phyloP scores from a whole-genome alignment of 1,140 invertebrate species.

The Orussus abietinus region DNA sequence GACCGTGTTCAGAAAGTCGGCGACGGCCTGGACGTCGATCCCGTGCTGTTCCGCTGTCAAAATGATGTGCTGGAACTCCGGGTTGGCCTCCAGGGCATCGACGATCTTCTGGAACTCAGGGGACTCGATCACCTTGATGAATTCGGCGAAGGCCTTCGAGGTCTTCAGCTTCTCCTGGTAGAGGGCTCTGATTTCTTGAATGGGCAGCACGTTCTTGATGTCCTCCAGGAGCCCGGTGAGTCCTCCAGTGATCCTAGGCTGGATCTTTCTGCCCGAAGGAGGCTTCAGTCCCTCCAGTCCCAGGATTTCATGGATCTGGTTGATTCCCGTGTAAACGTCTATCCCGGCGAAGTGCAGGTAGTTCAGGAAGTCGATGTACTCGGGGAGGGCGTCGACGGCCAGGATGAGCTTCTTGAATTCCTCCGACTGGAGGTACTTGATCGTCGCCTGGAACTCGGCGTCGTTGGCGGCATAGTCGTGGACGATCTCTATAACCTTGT shows the following conservation, averaged over 20 bases:
- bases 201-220: constrained; percentile 27
- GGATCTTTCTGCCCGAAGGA: constrained; percentile 7
- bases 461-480: constrained; percentile 25
- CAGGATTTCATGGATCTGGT: constrained; percentile 23
- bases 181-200: constrained; percentile 23
- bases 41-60: constrained; percentile 20
- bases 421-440: constrained; percentile 19
- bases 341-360: constrained; percentile 17
- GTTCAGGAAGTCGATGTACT: constrained; percentile 17
- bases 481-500: constrained; percentile 19
- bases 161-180: constrained; percentile 35
- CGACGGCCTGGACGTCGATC: constrained; percentile 23
- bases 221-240: constrained; percentile 24
- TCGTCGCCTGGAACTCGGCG: constrained; percentile 21
- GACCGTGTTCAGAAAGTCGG: constrained; percentile 22
- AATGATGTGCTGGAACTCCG: constrained; percentile 24
- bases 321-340: constrained; percentile 17
- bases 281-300: constrained; percentile 10
- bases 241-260: constrained; percentile 14
- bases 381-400: constrained; percentile 18
- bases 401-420: constrained; percentile 20
- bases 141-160: constrained; percentile 24
- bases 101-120: constrained; percentile 24
- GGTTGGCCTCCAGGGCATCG: constrained; percentile 21
- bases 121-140: constrained; percentile 25